Percentiles rank a stretch among this genome's conserved stretches.
These are phyloP conservation scores for Cosmorhoe ocellata DNA, from an alignment of 2,888 invertebrate genomes.

Conservation along the genomic window DNA sequence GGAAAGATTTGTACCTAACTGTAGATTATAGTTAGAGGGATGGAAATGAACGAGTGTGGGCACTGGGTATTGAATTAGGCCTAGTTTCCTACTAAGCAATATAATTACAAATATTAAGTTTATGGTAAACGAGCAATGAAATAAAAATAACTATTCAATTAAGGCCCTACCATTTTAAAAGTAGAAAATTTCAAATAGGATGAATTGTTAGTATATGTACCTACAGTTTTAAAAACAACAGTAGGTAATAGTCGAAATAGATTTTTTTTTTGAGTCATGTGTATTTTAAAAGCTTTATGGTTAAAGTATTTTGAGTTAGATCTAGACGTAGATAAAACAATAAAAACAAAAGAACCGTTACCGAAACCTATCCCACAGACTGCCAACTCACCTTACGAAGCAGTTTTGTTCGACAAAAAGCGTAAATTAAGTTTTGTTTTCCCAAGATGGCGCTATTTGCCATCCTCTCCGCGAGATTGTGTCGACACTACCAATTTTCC, in stretches of 20 bases:
- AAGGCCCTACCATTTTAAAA: too few species aligned
- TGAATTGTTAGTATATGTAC: too few species aligned
- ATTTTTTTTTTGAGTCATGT: too few species aligned
- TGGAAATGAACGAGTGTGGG: background rate
- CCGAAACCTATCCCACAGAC: background rate
- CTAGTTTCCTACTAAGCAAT: too few species aligned
- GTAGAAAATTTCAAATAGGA: too few species aligned
- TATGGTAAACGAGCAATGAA: too few species aligned
- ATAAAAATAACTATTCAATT: too few species aligned
- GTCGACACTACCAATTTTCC: slow-evolving; percentile 60
- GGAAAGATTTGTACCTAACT: slow-evolving; percentile 23
- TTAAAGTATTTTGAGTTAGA: too few species aligned
- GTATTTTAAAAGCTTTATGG: too few species aligned
- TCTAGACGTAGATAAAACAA: slow-evolving; percentile 11
- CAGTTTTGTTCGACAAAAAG: slow-evolving; percentile 49
- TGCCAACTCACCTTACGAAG: slow-evolving; percentile 44
- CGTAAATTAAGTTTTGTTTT: slow-evolving; percentile 46
- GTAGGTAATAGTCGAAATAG: too few species aligned
- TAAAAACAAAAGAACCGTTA: slow-evolving; percentile 12
- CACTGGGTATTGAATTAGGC: background rate
- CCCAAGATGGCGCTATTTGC: slow-evolving; percentile 62
- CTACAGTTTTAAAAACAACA: too few species aligned
- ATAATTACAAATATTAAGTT: too few species aligned
- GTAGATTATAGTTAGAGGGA: background rate
- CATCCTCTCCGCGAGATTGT: slow-evolving; percentile 65